Conservation (phyloP, 2,797 vertebrate genomes). For the Myotis daubentonii region DNA sequence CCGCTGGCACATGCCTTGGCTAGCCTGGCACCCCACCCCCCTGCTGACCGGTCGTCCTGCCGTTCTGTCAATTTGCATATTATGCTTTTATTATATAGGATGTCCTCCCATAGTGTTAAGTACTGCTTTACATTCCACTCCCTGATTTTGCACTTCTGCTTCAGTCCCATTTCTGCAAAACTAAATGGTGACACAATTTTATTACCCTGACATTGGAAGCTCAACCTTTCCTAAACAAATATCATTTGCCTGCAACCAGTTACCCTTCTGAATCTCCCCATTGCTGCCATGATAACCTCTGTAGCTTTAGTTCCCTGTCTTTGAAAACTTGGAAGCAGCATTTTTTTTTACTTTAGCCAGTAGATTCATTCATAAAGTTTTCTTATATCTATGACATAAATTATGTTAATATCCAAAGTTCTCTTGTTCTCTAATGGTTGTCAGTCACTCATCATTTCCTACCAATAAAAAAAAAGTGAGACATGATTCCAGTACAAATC, state of each 20-base stretch:
- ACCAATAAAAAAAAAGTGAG: not conserved
- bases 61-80: too few species aligned
- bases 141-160: not conserved
- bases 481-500: not conserved
- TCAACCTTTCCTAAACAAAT: not conserved
- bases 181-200: not conserved
- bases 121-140: fast-evolving
- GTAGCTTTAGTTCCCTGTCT: not conserved
- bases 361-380: not conserved
- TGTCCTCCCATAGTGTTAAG: not conserved
- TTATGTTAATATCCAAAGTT: not conserved
- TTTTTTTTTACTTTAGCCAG: not conserved
- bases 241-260: not conserved
- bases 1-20: too few species aligned
- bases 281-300: not conserved
- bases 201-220: not conserved
- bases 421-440: not conserved
- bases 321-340: not conserved
- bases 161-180: not conserved
- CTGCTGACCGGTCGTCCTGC: too few species aligned
- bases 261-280: not conserved
- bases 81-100: too few species aligned
- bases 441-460: not conserved
- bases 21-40: too few species aligned
- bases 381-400: not conserved